phyloP scores from a whole-genome alignment of 2,888 invertebrate species.

The Epistrophella euchroma region DNA sequence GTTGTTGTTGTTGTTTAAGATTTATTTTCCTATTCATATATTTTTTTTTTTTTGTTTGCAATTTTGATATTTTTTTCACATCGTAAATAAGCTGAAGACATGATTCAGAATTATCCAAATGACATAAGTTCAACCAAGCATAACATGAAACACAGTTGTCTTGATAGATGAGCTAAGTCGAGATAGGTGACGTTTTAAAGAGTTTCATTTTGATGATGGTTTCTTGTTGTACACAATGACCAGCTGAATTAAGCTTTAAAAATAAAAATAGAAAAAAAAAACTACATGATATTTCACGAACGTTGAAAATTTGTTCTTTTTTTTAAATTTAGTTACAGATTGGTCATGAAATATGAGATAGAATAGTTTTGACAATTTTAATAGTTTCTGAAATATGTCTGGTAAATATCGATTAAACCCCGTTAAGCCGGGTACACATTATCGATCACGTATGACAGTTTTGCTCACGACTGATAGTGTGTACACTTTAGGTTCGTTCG shows the following conservation, averaged over 20 bases:
- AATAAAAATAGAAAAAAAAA: neutral
- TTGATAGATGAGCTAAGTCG: slow-evolving; percentile 22
- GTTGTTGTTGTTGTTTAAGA: slow-evolving; percentile 51
- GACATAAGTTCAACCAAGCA: slow-evolving; percentile 61
- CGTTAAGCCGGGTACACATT: no score
- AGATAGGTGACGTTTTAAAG: slow-evolving; percentile 27
- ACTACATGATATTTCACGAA: neutral
- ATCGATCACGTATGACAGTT: no score
- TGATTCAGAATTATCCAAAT: slow-evolving; percentile 68
- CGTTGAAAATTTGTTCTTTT: neutral
- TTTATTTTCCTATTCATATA: slow-evolving; percentile 34
- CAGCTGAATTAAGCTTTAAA: slow-evolving; percentile 12
- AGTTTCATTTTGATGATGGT: slow-evolving; percentile 9
- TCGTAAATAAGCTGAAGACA: slow-evolving; percentile 55
- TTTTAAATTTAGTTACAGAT: neutral
- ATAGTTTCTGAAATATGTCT: neutral
- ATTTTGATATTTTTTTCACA: slow-evolving; percentile 17
- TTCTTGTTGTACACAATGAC: neutral
- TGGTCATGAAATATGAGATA: neutral
- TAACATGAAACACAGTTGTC: slow-evolving; percentile 46
- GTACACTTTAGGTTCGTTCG: no score
- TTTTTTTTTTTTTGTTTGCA: slow-evolving; percentile 1
- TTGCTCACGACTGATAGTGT: no score
- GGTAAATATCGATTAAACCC: no score
- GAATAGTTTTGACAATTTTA: neutral